A percentile compares a stretch with the other conserved stretches of the same genome.
These are phyloP conservation scores for Sapayoa aenigma DNA, from an alignment of 2,113 vertebrate genomes.

Conservation along the genomic window DNA sequence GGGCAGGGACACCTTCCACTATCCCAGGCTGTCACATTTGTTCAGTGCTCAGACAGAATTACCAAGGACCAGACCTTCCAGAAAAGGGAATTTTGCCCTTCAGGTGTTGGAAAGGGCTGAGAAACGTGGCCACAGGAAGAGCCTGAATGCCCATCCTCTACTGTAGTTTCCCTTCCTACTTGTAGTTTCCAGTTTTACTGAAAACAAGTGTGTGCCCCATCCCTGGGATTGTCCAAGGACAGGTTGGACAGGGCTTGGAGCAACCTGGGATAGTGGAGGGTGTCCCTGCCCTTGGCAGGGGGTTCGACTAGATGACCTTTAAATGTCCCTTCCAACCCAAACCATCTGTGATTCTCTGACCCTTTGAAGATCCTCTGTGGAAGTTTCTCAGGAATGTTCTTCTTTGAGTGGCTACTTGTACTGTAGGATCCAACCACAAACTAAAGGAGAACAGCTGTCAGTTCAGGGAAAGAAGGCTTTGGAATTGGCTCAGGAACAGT, in stretches of 20 bases:
- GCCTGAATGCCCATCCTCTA: not conserved
- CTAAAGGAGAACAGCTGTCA: not conserved
- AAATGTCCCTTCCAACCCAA: not conserved
- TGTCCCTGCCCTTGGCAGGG: not conserved
- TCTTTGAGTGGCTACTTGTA: not conserved
- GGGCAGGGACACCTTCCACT: not conserved
- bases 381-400: not conserved
- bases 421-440: not conserved
- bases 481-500: not conserved
- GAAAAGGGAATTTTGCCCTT: not conserved
- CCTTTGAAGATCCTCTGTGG: not conserved
- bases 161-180: not conserved
- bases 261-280: not conserved
- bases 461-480: not conserved
- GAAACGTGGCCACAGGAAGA: not conserved
- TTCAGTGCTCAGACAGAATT: not conserved
- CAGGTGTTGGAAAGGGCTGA: not conserved
- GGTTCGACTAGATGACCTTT: too few relatives aligned
- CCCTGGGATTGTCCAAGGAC: not conserved
- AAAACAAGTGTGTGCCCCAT: not conserved
- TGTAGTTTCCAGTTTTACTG: accelerated
- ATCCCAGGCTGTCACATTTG: not conserved
- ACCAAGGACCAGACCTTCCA: not conserved
- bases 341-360: too few relatives aligned
- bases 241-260: too few relatives aligned